These are phyloP conservation scores for Microctenopoma steveboyesi DNA, from an alignment of 2,797 vertebrate species.

Conservation along the genomic window DNA sequence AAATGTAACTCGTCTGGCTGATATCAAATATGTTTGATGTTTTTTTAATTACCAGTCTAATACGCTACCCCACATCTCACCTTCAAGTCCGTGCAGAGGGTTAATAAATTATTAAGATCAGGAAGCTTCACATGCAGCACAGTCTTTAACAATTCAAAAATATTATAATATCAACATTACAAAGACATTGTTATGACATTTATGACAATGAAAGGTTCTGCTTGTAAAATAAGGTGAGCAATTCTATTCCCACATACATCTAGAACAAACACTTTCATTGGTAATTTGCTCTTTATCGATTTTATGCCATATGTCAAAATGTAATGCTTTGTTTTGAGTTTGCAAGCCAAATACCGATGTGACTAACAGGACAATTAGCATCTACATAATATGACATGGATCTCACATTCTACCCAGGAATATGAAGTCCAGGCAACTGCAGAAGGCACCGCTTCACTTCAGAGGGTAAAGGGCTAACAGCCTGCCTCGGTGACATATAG, in stretches of 20 bases:
- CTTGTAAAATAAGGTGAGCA: background rate
- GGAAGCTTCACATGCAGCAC: background rate
- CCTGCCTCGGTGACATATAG: conserved; percentile 78
- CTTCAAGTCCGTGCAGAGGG: background rate
- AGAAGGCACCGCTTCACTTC: conserved; percentile 69
- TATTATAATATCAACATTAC: no score
- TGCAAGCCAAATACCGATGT: background rate
- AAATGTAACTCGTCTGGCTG: background rate
- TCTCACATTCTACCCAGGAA: background rate
- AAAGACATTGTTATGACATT: no score
- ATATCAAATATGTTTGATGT: conserved; percentile 7
- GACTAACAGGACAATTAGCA: background rate
- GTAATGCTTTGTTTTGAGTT: background rate
- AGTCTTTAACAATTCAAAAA: no score
- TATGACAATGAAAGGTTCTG: background rate
- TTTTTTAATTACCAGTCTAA: background rate
- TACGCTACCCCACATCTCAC: background rate
- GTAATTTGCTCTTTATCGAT: background rate
- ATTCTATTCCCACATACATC: background rate
- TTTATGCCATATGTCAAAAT: no score
- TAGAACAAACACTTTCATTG: background rate
- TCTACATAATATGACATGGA: background rate
- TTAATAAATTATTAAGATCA: background rate
- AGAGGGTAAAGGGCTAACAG: conserved; percentile 78
- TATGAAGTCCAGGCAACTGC: conserved; percentile 17